A percentile compares a stretch with the other conserved stretches of the same genome.
Evolutionary conservation across 2,888 invertebrate genomes (phyloP).

Genomic region (Tetheella fluctuosa): DNA sequence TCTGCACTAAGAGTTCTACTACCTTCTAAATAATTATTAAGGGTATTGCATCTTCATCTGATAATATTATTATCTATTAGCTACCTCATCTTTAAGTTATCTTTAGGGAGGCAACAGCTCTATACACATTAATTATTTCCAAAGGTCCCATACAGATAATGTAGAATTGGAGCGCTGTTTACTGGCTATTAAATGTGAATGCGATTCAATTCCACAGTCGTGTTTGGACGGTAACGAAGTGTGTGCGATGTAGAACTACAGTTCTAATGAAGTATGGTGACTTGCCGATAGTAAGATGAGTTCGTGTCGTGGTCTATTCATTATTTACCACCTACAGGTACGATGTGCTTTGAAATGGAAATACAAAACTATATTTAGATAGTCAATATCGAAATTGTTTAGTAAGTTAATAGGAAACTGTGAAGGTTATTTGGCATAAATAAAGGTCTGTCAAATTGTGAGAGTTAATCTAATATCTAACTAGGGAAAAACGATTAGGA

Average conservation of each 20-base stretch:
- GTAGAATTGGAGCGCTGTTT: constrained; percentile 74
- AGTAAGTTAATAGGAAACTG: not conserved
- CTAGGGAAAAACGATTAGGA: not conserved
- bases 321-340: not conserved
- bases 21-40: no score
- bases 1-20: no score
- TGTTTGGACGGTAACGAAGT: constrained; percentile 60
- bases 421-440: not conserved
- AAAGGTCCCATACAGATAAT: constrained; percentile 66
- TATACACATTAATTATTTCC: constrained; percentile 54
- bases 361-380: not conserved
- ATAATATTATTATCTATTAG: not conserved
- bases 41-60: no score
- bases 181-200: constrained; percentile 78
- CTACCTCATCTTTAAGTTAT: not conserved
- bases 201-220: constrained; percentile 73
- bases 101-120: constrained; percentile 49
- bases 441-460: not conserved
- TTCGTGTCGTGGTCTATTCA: constrained; percentile 10
- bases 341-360: not conserved
- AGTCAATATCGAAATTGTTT: not conserved
- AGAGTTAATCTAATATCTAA: not conserved
- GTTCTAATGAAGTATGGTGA: constrained; percentile 61
- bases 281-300: constrained; percentile 51
- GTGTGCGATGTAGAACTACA: constrained; percentile 37